These are phyloP conservation scores for Eulemur albifrons DNA, from an alignment of 2,797 vertebrate species.

Conservation along the genomic window DNA sequence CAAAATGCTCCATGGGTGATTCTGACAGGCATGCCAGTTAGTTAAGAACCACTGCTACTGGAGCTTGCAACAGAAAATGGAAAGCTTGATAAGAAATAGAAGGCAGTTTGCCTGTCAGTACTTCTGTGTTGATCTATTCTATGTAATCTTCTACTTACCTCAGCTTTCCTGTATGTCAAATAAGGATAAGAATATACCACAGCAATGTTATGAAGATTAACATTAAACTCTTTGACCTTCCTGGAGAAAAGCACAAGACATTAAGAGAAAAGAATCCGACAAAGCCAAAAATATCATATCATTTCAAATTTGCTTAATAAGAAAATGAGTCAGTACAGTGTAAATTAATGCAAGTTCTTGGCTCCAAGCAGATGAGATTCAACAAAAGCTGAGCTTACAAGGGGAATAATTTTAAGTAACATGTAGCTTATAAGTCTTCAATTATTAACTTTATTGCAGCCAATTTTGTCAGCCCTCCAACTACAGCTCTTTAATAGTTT, in stretches of 20 bases:
- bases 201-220: slow-evolving; percentile 9
- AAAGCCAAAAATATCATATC: slow-evolving; percentile 56
- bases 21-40: background rate
- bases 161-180: background rate
- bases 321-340: slow-evolving; percentile 59
- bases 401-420: slow-evolving; percentile 24
- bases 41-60: background rate
- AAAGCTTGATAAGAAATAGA: background rate
- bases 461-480: background rate
- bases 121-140: background rate
- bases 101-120: background rate
- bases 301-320: slow-evolving; percentile 63
- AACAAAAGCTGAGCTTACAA: slow-evolving; percentile 20
- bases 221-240: slow-evolving; percentile 56
- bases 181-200: slow-evolving; percentile 7
- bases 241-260: slow-evolving; percentile 21
- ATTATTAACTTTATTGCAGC: background rate
- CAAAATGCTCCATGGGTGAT: background rate
- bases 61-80: background rate
- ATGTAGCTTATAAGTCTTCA: background rate
- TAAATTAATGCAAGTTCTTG: slow-evolving; percentile 49
- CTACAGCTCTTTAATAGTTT: background rate
- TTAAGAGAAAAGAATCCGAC: slow-evolving; percentile 40
- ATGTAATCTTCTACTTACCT: background rate
- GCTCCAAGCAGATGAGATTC: background rate